phyloP scores from a whole-genome alignment of 2,888 invertebrate species.

The Chironomus riparius region DNA sequence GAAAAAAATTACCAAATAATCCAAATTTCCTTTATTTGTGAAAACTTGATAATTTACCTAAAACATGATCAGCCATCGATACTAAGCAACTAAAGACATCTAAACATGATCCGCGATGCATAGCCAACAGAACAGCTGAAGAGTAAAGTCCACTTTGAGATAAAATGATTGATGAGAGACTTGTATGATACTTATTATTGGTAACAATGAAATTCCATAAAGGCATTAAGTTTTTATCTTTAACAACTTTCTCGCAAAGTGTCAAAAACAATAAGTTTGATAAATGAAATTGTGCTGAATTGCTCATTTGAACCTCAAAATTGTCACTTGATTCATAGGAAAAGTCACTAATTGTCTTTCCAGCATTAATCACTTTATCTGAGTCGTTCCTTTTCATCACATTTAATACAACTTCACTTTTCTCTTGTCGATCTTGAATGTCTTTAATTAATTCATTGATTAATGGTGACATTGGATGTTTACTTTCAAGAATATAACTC shows the following conservation, averaged over 20 bases:
- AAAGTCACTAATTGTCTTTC: conserved; percentile 39
- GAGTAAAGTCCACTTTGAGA: conserved; percentile 43
- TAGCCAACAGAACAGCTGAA: conserved; percentile 39
- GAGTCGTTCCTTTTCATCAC: background rate
- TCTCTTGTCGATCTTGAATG: conserved; percentile 34
- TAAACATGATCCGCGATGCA: conserved; percentile 40
- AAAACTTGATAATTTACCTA: conserved; percentile 34
- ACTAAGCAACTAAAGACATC: conserved; percentile 41
- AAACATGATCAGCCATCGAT: conserved; percentile 41
- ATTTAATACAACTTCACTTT: conserved; percentile 31
- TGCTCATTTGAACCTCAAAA: conserved; percentile 40
- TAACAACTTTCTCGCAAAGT: conserved; percentile 40
- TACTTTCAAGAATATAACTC: conserved; percentile 37
- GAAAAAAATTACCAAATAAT: no score
- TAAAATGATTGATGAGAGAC: conserved; percentile 43
- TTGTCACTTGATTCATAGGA: conserved; percentile 38
- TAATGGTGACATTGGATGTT: conserved; percentile 34
- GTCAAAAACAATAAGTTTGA: conserved; percentile 42
- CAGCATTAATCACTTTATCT: conserved; percentile 32
- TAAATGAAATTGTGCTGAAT: conserved; percentile 43
- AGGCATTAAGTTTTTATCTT: conserved; percentile 41
- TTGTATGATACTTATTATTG: conserved; percentile 42
- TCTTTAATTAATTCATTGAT: conserved; percentile 34
- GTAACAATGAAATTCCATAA: conserved; percentile 42
- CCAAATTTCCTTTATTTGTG: background rate